A percentile compares a stretch with the other conserved stretches of the same genome.
These are phyloP conservation scores for Urocyon cinereoargenteus DNA, from an alignment of 2,797 vertebrate genomes.

Conservation along the genomic window DNA sequence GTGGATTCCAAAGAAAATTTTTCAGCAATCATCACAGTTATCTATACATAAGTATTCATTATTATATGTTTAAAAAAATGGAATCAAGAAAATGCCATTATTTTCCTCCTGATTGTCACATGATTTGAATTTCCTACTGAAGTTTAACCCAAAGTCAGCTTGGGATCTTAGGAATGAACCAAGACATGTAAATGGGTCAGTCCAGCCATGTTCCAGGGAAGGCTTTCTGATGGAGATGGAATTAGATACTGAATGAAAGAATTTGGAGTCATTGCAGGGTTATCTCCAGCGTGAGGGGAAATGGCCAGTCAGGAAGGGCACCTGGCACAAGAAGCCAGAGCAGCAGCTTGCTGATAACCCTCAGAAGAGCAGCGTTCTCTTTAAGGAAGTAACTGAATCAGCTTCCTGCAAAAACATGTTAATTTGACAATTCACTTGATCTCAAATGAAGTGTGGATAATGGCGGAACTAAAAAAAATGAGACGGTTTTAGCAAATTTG, in stretches of 20 bases:
- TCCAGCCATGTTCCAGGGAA: not conserved
- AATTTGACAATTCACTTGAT: conserved; percentile 38
- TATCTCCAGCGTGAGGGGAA: conserved; percentile 79
- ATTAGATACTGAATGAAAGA: conserved; percentile 68
- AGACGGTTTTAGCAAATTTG: conserved; percentile 66
- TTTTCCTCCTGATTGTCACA: conserved; percentile 1
- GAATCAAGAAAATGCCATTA: not conserved
- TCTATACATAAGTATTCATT: conserved; percentile 21
- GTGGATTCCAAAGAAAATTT: not conserved
- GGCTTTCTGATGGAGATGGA: conserved; percentile 64
- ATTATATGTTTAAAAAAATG: conserved; percentile 13
- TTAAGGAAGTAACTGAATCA: conserved; percentile 45
- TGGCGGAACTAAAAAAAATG: conserved; percentile 46
- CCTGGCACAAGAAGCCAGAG: conserved; percentile 53
- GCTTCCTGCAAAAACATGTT: conserved; percentile 47
- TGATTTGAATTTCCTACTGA: conserved; percentile 65
- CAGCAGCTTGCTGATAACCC: conserved; percentile 31
- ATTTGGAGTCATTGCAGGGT: conserved; percentile 73
- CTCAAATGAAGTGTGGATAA: conserved; percentile 61
- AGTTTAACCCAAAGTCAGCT: conserved; percentile 66
- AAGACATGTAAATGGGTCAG: not conserved
- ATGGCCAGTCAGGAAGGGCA: conserved; percentile 72
- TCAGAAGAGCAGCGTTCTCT: not conserved
- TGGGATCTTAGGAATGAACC: conserved; percentile 66
- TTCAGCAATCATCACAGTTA: not conserved